Conservation (phyloP, 1,140 invertebrate genomes). For the Spodoptera litura region DNA sequence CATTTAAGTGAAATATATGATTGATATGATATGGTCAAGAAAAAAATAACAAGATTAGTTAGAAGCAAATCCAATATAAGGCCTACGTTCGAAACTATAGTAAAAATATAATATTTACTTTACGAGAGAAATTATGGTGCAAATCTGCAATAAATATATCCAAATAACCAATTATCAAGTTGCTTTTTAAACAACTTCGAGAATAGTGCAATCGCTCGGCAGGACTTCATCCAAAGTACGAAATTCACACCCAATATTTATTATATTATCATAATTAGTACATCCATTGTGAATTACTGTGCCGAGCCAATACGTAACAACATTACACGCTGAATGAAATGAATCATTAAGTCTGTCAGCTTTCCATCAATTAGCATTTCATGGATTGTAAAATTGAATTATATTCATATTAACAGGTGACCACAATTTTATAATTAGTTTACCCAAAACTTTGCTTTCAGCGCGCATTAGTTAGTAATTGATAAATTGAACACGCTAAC, state of each 20-base stretch:
- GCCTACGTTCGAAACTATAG: no score
- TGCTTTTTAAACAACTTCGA: no score
- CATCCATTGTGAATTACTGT: conserved; percentile 29
- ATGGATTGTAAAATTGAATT: conserved; percentile 60
- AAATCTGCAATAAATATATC: no score
- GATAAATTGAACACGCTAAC: conserved; percentile 30
- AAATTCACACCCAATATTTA: conserved; percentile 2
- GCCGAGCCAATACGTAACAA: conserved; percentile 57
- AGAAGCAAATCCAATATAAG: no score
- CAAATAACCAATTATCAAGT: no score
- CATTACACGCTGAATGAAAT: conserved; percentile 73
- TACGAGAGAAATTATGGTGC: no score
- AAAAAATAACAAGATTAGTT: no score
- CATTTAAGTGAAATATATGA: no score
- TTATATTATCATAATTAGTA: conserved; percentile 33
- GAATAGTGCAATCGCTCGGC: no score
- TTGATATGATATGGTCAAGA: no score
- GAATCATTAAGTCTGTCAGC: conserved; percentile 69
- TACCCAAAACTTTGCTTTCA: conserved; percentile 31
- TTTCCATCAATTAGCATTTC: conserved; percentile 70
- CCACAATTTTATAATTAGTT: conserved; percentile 42
- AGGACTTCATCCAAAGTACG: not conserved
- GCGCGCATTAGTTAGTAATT: conserved; percentile 23
- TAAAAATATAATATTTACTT: not conserved
- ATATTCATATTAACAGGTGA: conserved; percentile 42